A percentile compares a stretch with the other conserved stretches of the same genome.
Conservation (phyloP, 1,140 invertebrate species). For the Homarus americanus region DNA sequence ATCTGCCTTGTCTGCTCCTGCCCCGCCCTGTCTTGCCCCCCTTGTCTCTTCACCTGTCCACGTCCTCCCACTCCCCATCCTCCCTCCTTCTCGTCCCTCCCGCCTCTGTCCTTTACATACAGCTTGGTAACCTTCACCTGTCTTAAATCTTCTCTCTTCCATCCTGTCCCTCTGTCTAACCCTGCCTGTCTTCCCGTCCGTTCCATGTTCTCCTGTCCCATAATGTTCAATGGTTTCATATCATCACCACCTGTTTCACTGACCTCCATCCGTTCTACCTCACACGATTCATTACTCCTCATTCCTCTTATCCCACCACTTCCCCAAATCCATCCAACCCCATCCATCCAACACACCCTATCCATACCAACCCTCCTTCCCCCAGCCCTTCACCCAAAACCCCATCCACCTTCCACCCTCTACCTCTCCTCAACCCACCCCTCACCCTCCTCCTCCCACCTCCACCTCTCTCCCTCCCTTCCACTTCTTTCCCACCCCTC, state of each 20-base stretch:
- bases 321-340: no score
- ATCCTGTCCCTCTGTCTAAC: no score
- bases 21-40: neutral
- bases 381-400: neutral
- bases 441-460: neutral
- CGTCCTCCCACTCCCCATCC: neutral
- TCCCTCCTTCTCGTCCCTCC: neutral
- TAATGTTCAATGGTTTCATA: no score
- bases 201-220: no score
- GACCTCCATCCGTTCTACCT: no score
- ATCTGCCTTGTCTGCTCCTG: neutral
- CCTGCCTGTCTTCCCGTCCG: neutral
- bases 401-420: neutral
- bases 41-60: neutral
- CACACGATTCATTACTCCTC: no score
- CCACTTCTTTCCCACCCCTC: no score
- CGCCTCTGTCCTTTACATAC: constrained; percentile 1
- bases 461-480: no score
- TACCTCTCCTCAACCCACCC: no score
- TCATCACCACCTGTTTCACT: no score
- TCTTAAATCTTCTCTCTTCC: neutral
- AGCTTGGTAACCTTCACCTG: constrained; percentile 26
- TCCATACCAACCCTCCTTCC: neutral
- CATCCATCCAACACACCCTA: neutral
- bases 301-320: neutral